These are phyloP conservation scores for Stichopus chloronotus DNA, from an alignment of 35 echinoderm and acorn worm genomes.

Conservation along the genomic window DNA sequence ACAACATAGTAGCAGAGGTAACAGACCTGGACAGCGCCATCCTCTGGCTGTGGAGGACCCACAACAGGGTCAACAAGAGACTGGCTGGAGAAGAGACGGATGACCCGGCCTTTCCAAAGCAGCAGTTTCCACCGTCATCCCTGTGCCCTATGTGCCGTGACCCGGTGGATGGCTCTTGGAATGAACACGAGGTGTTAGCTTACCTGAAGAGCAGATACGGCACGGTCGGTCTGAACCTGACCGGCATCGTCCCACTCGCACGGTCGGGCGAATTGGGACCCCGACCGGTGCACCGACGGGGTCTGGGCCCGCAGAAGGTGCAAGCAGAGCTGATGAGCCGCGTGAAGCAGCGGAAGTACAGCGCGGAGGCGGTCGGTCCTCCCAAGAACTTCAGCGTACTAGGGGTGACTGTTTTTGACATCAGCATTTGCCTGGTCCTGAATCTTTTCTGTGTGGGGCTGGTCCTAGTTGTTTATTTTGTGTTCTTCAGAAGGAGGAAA, in stretches of 20 bases:
- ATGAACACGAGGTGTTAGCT: conserved; percentile 63
- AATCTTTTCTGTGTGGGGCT: conserved; percentile 67
- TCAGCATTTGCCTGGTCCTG: conserved; percentile 78
- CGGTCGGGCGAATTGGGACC: background rate
- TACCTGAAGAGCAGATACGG: conserved; percentile 81
- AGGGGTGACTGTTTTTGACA: conserved; percentile 72
- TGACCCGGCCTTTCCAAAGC: conserved; percentile 80
- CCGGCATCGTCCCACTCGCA: background rate
- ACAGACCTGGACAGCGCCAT: conserved; percentile 74
- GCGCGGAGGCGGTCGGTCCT: conserved; percentile 13
- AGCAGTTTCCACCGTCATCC: conserved; percentile 66
- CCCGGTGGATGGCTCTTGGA: conserved; percentile 46
- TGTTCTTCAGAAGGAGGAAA: conserved; percentile 68
- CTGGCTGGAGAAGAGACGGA: conserved; percentile 81
- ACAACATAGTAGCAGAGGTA: conserved; percentile 52
- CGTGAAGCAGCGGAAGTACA: conserved; percentile 49
- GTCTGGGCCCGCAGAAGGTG: conserved; percentile 3
- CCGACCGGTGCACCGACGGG: background rate
- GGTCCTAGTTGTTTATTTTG: conserved; percentile 69
- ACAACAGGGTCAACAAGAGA: conserved; percentile 87
- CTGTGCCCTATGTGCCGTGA: conserved; percentile 64
- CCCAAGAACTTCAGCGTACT: conserved; percentile 58
- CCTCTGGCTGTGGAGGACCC: conserved; percentile 86
- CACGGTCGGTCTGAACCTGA: conserved; percentile 65
- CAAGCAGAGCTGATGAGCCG: conserved; percentile 13